These are phyloP conservation scores for Ochropacha duplaris DNA, from an alignment of 2,888 invertebrate genomes.

Conservation along the genomic window DNA sequence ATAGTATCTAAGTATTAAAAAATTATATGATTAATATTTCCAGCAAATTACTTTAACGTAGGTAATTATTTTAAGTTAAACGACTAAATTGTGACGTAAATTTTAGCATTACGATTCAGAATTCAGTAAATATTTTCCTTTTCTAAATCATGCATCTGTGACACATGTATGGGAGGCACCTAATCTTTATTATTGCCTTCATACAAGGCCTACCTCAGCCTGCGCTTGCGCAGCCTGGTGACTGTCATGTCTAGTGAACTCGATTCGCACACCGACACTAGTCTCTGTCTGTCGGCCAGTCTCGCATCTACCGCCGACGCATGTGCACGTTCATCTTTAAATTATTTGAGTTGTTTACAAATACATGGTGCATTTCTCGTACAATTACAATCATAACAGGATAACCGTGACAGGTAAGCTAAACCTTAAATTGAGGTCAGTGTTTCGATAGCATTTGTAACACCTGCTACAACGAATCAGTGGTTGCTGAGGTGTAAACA, in stretches of 20 bases:
- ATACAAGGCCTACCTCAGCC: constrained; percentile 31
- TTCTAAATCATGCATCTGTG: too few species aligned
- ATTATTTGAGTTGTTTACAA: constrained; percentile 64
- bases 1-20: too few species aligned
- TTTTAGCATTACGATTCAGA: too few species aligned
- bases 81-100: too few species aligned
- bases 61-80: too few species aligned
- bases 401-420: constrained; percentile 71
- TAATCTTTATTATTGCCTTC: constrained; percentile 25
- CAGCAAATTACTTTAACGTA: too few species aligned
- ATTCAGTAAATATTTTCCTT: too few species aligned
- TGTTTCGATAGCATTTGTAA: constrained; percentile 41
- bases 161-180: too few species aligned
- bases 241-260: constrained; percentile 59
- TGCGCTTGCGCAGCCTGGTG: constrained; percentile 21
- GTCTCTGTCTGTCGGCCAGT: constrained; percentile 47
- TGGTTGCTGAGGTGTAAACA: constrained; percentile 46
- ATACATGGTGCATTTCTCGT: constrained; percentile 56
- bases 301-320: constrained; percentile 51
- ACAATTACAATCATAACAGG: constrained; percentile 52
- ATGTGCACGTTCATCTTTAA: constrained; percentile 48
- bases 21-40: background rate
- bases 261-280: constrained; percentile 53
- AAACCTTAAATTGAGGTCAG: constrained; percentile 58
- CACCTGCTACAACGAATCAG: constrained; percentile 21